A percentile compares a stretch with the other conserved stretches of the same genome.
These are phyloP conservation scores for Chiroxiphia lanceolata DNA, from an alignment of 2,797 vertebrate species.

Conservation along the genomic window DNA sequence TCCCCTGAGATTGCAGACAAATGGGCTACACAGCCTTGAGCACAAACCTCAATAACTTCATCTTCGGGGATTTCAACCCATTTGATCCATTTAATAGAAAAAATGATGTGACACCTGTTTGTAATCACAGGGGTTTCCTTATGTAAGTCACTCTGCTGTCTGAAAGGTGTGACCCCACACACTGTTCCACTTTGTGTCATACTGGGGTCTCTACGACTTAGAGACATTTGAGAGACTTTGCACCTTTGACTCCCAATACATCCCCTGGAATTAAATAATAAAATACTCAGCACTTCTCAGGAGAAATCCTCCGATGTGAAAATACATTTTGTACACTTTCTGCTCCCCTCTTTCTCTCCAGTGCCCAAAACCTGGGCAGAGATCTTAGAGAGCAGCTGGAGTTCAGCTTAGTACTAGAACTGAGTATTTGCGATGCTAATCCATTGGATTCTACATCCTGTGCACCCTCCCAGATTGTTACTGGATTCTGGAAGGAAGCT, in stretches of 20 bases:
- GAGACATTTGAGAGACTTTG: background rate
- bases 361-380: background rate
- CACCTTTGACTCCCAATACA: background rate
- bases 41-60: slow-evolving; percentile 12
- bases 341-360: background rate
- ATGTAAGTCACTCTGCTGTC: background rate
- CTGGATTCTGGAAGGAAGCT: background rate
- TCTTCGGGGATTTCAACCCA: slow-evolving; percentile 10
- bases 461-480: background rate
- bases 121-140: background rate
- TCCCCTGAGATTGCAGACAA: background rate
- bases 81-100: slow-evolving; percentile 56
- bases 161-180: background rate
- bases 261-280: background rate
- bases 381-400: background rate
- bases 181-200: background rate
- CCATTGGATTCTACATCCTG: background rate
- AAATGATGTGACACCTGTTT: slow-evolving; percentile 32
- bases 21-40: background rate
- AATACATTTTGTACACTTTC: accelerated
- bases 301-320: background rate
- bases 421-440: background rate
- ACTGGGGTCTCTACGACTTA: background rate
- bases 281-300: background rate
- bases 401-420: background rate